Evolutionary conservation across 2,113 vertebrate species (phyloP), one percentile per base, ranked within the genome.

Genomic region (Sapajus apella): DNA sequence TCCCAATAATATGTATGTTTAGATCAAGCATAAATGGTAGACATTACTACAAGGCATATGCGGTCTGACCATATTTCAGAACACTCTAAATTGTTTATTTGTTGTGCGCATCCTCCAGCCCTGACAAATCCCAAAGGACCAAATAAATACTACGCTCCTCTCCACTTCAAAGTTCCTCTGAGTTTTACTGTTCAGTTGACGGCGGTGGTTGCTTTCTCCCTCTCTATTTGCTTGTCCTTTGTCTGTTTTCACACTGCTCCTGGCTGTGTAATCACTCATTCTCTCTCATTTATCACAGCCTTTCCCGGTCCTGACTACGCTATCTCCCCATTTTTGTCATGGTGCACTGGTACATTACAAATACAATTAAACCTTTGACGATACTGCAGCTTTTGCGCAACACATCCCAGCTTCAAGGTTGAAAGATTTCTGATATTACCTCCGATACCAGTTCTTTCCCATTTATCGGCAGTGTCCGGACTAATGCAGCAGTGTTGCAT

Each of bases 381-480:
- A 98, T 98, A 98, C 98, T 35, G 1, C 98, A 96, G 99, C 98
- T 99, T 99, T 99, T 97, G 98, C 98, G 98, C 98, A 98, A 98
- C 98, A 97, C 97, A 98, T 97, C 98, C 97, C 98, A 97, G 98
- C 98, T 99, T 99, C 99, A 98, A 97, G 99, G 98, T 98, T 99
- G 99, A 99, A 99, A 98, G 99, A 99, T 98, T 99, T 97, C 99
- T 99, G 99, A 99, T 99, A 98, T 98, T 99, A 98, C 99, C 96
- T 98, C 98, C 40, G 98, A 99, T 99, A 99, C 97, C 98, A 98
- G 98, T 98, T 98, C 98, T 98, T 98, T 98, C 96, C 98, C 99
- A 94, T 99, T 99, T 99, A 99, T 99, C 97, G 98, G 98, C 98
- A 98, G 97, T 99, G 98, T 98, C 98, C 61, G 98, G 98, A 98